Evolutionary conservation across 2,797 vertebrate genomes (phyloP), one percentile per base, ranked within the genome.

Genomic region (Anguilla megastoma): DNA sequence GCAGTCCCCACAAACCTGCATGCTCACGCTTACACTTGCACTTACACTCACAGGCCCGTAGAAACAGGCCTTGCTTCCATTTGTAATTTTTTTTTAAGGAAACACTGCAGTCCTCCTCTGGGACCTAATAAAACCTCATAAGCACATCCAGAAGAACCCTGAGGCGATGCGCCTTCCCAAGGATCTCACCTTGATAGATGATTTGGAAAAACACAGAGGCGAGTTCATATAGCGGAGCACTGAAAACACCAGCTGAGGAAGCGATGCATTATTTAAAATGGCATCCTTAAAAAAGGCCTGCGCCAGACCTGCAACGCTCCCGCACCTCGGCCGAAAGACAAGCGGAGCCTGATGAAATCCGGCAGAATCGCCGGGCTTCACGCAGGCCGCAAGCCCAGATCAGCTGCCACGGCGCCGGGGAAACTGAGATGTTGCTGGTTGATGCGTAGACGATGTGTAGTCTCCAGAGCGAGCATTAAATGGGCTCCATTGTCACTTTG

Each of bases 131-230:
- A 89, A 85, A 87, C 71, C 88, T 87, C 88, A 89, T 89, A 89
- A 89, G 88, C 88, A 89, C 88, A 89, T 89, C 83, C 88, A 60
- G 86, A 85, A 87, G 86, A 89, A 85, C 71, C 88, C 86, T 27
- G 69, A 89, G 88, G 88, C 88, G 60, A 85, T 82, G 82, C 36
- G 74, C 52, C 87, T 87, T 82, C 88, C 86, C 74, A 80, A 85
- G 88, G 86, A 89, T 85, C 88, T 89, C 86, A 89, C 88, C 88
- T 89, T 89, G 88, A 89, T 89, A 89, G 88, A 89, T 89, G 88
- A 85, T 89, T 89, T 89, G 88, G 88, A 87, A 71, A 85, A 84
- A 87, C 86, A 89, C 88, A 54, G 86, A 76, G 86, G 41, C n/a
- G 71, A 89, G 82, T 89, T 87, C 83, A 87, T 87, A 79, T 45